A percentile compares a stretch with the other conserved stretches of the same genome.
Evolutionary conservation across 2,888 invertebrate species (phyloP).

Genomic region (Hypercompe scribonia): DNA sequence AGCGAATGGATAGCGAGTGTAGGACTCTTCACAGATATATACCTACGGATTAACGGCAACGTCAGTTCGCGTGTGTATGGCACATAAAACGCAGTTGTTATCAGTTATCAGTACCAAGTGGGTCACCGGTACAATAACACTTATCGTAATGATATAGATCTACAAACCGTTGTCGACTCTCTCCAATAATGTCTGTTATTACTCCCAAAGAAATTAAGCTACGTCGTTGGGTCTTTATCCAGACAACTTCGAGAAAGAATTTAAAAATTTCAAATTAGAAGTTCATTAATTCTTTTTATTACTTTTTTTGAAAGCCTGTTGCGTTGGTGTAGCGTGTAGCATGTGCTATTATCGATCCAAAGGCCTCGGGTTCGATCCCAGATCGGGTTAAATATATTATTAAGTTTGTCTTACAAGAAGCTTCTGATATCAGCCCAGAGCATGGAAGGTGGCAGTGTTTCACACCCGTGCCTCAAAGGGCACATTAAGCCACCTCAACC

Average conservation of each 20-base stretch:
- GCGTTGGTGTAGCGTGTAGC: too few species aligned
- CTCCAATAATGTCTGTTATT: constrained; percentile 48
- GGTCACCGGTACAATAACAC: constrained; percentile 44
- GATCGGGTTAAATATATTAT: too few species aligned
- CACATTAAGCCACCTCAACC: too few species aligned
- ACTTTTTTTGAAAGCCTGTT: too few species aligned
- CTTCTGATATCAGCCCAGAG: too few species aligned
- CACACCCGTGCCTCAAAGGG: too few species aligned
- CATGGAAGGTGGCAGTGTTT: too few species aligned
- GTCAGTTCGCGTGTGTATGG: constrained; percentile 33
- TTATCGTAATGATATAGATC: constrained; percentile 51
- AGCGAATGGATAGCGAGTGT: not conserved
- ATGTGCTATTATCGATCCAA: too few species aligned
- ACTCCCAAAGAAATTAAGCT: constrained; percentile 35
- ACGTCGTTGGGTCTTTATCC: constrained; percentile 13
- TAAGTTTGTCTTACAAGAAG: too few species aligned
- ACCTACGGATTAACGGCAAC: not conserved
- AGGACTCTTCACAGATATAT: not conserved
- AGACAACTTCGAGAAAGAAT: not conserved
- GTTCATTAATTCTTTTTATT: not conserved
- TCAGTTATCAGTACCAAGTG: constrained; percentile 46
- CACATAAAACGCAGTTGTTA: constrained; percentile 43
- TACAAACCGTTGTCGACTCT: constrained; percentile 27
- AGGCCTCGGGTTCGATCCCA: too few species aligned
- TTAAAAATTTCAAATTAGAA: not conserved